Conservation (phyloP, 2,888 invertebrate genomes). For the Drosophila prostipennis region DNA sequence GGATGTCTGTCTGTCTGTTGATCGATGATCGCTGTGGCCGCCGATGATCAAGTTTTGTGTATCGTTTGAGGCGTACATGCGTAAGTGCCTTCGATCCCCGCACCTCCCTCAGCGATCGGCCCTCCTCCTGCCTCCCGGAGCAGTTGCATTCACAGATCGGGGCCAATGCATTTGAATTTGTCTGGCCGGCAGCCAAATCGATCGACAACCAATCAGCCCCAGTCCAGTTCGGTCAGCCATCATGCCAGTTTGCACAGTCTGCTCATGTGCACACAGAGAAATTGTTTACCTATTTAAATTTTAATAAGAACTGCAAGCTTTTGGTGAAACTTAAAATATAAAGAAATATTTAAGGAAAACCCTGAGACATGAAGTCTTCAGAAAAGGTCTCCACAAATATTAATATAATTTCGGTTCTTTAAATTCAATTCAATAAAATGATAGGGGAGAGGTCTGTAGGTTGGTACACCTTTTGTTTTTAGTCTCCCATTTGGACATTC, state of each 20-base stretch:
- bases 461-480: too few relatives aligned
- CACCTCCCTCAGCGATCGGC: slow-evolving; percentile 2
- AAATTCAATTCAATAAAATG: too few relatives aligned
- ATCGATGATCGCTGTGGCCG: slow-evolving; percentile 66
- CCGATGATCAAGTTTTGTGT: slow-evolving; percentile 50
- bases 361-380: too few relatives aligned
- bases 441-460: too few relatives aligned
- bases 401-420: too few relatives aligned
- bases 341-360: too few relatives aligned
- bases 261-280: slow-evolving; percentile 7
- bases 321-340: too few relatives aligned
- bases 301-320: background rate
- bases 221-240: slow-evolving; percentile 56
- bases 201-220: slow-evolving; percentile 71
- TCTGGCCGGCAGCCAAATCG: slow-evolving; percentile 73
- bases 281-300: background rate
- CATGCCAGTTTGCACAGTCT: slow-evolving; percentile 25
- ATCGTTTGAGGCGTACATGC: slow-evolving; percentile 75
- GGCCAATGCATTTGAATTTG: slow-evolving; percentile 76
- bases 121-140: slow-evolving; percentile 21
- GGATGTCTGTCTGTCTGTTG: slow-evolving; percentile 55
- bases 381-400: too few relatives aligned
- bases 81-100: slow-evolving; percentile 67
- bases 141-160: slow-evolving; percentile 75
- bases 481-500: too few relatives aligned